Evolutionary conservation across 1,140 invertebrate species (phyloP), one percentile per base, ranked within the genome.

Genomic region (Acromyrmex echinatior): DNA sequence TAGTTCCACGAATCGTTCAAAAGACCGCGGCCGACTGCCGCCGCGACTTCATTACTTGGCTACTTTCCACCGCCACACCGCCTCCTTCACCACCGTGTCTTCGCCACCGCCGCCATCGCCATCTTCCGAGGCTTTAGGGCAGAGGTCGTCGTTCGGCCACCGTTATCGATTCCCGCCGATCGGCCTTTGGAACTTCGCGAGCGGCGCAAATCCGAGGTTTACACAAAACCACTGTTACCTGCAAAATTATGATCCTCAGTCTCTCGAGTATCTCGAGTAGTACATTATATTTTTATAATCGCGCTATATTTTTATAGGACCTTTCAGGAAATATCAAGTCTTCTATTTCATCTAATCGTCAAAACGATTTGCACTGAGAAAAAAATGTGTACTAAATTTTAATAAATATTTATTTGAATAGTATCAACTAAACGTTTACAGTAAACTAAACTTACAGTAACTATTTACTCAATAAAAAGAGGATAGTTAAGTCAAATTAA

Each of bases 71-170:
- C 78, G 28, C 49, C n/a, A 68, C 49, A 35, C 31, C 73, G 58
- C 77, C 25, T 45, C 16, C 39, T 79, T 66, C 18, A 31, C 18
- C 77, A 31, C 78, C 73, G 31, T 28, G 56, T 60, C 73, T 76
- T 76, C 31, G 35, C 53, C 77, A 31, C 78, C 73, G 31, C 71
- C 14, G 39, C n/a, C 68, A 18, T 5, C 25, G 80, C 66, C 56
- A 60, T 76, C 39, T 51, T 84, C 28, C 35, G 56, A 74, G 9
- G 4, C 56, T 84, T 66, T 31, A 58, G 45, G 25, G 56, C 56
- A 74, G 39, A 84, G 80, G 80, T 84, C 80, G 70, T 84, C 80
- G 70, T 25, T 76, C 80, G 80, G 6, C 16, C 14, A 2, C 16
- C 14, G 60, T 58, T 25, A 71, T 35, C 53, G 66, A 60, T 82